Base-by-base conservation (phyloP, 2,113 vertebrate species). In the Dendropsophus ebraccatus region DNA sequence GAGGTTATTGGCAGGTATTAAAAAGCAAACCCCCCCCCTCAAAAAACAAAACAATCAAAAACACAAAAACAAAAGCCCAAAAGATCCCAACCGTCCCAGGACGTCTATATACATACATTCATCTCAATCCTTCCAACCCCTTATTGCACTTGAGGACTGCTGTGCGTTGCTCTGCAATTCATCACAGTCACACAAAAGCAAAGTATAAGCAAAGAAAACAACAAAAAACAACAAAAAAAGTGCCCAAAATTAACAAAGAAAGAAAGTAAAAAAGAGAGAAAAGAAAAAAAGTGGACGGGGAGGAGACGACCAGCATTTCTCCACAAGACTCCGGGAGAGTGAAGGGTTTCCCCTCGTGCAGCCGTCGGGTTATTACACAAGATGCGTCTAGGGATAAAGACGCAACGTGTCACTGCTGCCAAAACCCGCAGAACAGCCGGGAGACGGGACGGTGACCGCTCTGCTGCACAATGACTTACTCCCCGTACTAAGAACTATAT, bases 121-220 rank as follows among this genome's bases (percentile, higher is more conserved):
- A 67, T 54, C 32, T 25, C 23, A 69, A 70, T 45, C 65, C 45
- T 80, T 86, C 62, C 62, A 23, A 69, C 23, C 41, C 13, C 11
- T 25, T 45, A 62, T 80, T 62, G 77, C 56, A 65, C 17, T 23
- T 28, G 14, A 19, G 19, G 76, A 25, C 62, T 86, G 67, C 4
- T 60, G 28, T 8, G n/a, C 70, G 50, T 78, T 89, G 88, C 89
- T 87, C 85, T 77, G 82, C 52, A 87, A 88, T 56, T 89, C 65
- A 87, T 45, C 47, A 37, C 19, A 47, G 49, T 69, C n/a, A 88
- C 70, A 37, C 35, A 62, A 62, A 41, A 62, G 50, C 56, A 84
- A 58, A 45, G 74, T 2, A 88, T 76, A 87, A 41, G 30, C 4
- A 17, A 25, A 35, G 9, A 69, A 49, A 88, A 80, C 85, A 91